These are phyloP conservation scores for Crotalus tigris DNA, from an alignment of 2,113 vertebrate genomes.

Conservation along the genomic window DNA sequence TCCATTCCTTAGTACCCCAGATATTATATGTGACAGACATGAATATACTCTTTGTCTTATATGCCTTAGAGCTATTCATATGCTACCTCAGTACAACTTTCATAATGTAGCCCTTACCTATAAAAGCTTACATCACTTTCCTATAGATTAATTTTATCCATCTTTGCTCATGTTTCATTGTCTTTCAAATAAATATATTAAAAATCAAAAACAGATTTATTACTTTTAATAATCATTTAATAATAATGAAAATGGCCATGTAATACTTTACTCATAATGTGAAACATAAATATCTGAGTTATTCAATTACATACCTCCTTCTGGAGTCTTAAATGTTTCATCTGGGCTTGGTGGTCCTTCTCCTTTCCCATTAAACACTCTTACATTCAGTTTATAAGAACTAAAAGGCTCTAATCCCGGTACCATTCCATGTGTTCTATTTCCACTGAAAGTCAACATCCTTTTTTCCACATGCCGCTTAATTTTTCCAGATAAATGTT, in stretches of 20 bases:
- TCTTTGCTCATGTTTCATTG: neutral
- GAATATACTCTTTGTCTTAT: neutral
- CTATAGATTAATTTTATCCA: neutral
- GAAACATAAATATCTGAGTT: neutral
- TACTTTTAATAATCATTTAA: neutral
- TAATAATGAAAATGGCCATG: neutral
- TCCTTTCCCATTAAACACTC: slow-evolving; percentile 87
- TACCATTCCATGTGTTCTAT: slow-evolving; percentile 84
- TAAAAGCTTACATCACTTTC: neutral
- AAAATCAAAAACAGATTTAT: neutral
- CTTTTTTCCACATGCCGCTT: slow-evolving; percentile 82
- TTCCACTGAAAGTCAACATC: slow-evolving; percentile 83
- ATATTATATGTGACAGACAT: neutral
- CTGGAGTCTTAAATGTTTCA: slow-evolving; percentile 82
- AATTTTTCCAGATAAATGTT: slow-evolving; percentile 77
- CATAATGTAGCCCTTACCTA: neutral
- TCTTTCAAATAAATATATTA: neutral
- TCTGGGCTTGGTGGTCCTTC: slow-evolving; percentile 84
- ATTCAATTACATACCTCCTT: slow-evolving; percentile 83
- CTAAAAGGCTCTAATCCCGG: slow-evolving; percentile 88
- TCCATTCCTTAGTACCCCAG: neutral
- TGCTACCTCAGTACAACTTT: neutral
- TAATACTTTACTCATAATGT: neutral
- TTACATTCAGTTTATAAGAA: slow-evolving; percentile 82
- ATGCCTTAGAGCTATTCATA: neutral